Percentiles rank a stretch among this genome's conserved stretches.
These are phyloP conservation scores for Pavo muticus DNA, from an alignment of 2,113 vertebrate genomes.

Conservation along the genomic window DNA sequence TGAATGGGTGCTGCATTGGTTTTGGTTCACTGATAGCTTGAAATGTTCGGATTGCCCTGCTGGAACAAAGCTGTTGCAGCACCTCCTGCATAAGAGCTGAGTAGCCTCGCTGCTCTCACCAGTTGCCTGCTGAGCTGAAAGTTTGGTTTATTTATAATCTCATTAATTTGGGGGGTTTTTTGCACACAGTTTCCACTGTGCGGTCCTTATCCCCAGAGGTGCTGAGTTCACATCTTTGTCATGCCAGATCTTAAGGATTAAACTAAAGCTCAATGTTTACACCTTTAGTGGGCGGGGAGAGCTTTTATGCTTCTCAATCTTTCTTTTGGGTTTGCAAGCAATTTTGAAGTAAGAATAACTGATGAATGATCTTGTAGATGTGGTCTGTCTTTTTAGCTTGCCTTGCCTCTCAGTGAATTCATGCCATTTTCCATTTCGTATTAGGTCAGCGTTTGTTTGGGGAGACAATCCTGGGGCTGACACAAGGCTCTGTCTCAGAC, in stretches of 20 bases:
- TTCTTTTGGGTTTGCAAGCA: conserved; percentile 22
- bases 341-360: conserved; percentile 38
- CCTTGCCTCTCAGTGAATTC: not conserved
- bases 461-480: conserved; percentile 96
- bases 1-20: not conserved
- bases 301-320: not conserved
- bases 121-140: conserved; percentile 14
- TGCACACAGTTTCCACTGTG: not conserved
- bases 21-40: conserved; percentile 28
- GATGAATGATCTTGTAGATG: not conserved
- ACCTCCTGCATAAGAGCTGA: not conserved
- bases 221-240: not conserved
- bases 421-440: conserved; percentile 29
- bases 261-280: conserved; percentile 32
- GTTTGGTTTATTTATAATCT: not conserved
- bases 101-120: not conserved
- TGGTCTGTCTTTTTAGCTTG: not conserved
- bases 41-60: conserved; percentile 28
- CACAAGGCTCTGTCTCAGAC: conserved; percentile 98
- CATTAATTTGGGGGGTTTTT: not conserved
- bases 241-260: conserved; percentile 33
- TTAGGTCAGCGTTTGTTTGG: conserved; percentile 97
- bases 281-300: not conserved
- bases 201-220: not conserved
- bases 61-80: conserved; percentile 5